These are phyloP conservation scores for Fregetta grallaria DNA, from an alignment of 2,113 vertebrate species.

Conservation along the genomic window DNA sequence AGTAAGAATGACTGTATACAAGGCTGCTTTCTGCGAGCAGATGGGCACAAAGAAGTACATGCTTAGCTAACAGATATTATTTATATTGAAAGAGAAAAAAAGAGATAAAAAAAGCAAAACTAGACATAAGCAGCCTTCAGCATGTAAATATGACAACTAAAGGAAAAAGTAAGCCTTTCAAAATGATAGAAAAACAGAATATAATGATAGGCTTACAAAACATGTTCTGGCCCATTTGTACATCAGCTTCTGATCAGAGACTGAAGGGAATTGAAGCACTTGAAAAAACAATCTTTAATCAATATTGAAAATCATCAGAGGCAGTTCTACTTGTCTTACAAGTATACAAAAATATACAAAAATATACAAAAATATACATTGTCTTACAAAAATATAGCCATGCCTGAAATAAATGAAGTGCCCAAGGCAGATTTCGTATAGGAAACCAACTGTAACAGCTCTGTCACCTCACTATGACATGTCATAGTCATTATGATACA, in stretches of 20 bases:
- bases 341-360: not conserved
- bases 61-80: not conserved
- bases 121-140: not conserved
- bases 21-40: not conserved
- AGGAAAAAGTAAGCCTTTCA: not conserved
- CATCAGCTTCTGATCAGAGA: not conserved
- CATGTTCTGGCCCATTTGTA: not conserved
- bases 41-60: not conserved
- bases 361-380: too few relatives aligned
- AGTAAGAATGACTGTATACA: not conserved
- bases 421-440: not conserved
- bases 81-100: not conserved
- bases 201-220: not conserved
- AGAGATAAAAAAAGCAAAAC: not conserved
- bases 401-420: not conserved
- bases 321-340: not conserved
- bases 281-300: not conserved
- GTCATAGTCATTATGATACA: not conserved
- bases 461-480: not conserved
- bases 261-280: not conserved
- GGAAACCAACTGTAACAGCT: not conserved
- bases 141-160: not conserved
- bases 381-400: not conserved
- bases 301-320: not conserved
- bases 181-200: not conserved